phyloP scores from a whole-genome alignment of 2,888 invertebrate genomes.

The Oligia strigilis region DNA sequence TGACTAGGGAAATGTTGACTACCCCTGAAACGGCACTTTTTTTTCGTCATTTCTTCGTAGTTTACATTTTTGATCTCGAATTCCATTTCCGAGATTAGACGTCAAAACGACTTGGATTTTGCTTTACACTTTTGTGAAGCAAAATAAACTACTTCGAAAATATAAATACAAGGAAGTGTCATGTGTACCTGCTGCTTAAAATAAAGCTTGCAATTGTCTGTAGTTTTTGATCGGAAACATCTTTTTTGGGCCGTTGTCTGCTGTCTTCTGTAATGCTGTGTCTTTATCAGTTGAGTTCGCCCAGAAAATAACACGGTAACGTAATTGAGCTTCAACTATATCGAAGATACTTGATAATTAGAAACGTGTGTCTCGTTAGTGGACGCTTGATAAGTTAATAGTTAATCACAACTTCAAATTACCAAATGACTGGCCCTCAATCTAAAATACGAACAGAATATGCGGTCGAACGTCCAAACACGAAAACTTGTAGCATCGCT shows the following conservation, averaged over 20 bases:
- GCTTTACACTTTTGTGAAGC: no score
- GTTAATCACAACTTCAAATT: not conserved
- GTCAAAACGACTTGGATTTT: no score
- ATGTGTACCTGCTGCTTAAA: not conserved
- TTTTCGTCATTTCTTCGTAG: no score
- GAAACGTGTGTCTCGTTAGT: not conserved
- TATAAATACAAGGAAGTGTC: no score
- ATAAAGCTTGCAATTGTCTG: not conserved
- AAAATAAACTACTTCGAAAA: no score
- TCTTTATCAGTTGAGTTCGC: not conserved
- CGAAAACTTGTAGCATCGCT: slow-evolving; percentile 21
- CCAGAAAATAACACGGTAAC: not conserved
- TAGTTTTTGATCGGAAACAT: not conserved
- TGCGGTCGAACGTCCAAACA: not conserved
- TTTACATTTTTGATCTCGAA: no score
- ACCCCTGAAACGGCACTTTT: no score
- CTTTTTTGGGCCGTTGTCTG: not conserved
- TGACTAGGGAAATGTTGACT: no score
- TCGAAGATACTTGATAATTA: not conserved
- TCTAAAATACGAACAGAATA: slow-evolving; percentile 27
- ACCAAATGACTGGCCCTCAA: not conserved
- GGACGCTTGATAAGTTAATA: not conserved
- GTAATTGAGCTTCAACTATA: not conserved
- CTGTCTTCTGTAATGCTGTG: not conserved
- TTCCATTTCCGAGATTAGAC: no score